These are phyloP conservation scores for Lasioglossum oenotherae DNA, from an alignment of 2,888 invertebrate genomes.

Conservation along the genomic window DNA sequence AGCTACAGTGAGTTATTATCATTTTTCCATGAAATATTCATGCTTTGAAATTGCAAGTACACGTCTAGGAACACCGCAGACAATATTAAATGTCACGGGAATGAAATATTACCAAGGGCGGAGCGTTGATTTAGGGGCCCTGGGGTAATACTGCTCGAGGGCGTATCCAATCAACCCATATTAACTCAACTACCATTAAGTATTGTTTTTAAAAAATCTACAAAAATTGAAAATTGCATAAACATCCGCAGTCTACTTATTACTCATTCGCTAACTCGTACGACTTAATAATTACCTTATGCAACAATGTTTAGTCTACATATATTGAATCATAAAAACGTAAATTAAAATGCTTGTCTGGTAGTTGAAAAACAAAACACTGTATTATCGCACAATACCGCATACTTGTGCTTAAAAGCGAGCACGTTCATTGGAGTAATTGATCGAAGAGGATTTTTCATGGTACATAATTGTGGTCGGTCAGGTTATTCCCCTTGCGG, in stretches of 20 bases:
- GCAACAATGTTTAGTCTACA: not conserved
- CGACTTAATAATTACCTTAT: not conserved
- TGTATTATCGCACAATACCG: not conserved
- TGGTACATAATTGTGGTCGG: not conserved
- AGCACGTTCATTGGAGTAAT: slow-evolving; percentile 8
- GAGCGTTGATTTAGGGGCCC: no score
- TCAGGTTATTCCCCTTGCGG: slow-evolving; percentile 56
- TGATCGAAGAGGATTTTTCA: slow-evolving; percentile 27
- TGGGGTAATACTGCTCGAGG: no score
- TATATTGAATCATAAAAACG: not conserved
- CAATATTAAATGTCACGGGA: not conserved
- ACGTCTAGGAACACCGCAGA: not conserved
- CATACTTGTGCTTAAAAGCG: no score
- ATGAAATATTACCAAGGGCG: not conserved
- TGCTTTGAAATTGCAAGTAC: not conserved
- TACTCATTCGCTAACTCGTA: not conserved
- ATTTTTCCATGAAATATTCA: not conserved
- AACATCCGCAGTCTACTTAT: no score
- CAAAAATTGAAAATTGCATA: no score
- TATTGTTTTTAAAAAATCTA: no score
- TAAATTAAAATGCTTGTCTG: not conserved
- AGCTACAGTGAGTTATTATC: not conserved
- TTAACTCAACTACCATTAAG: no score
- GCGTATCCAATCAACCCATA: no score
- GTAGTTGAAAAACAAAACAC: not conserved